Evolutionary conservation across 2,113 vertebrate genomes (phyloP), one percentile per base, ranked within the genome.

Genomic region (Menura novaehollandiae): DNA sequence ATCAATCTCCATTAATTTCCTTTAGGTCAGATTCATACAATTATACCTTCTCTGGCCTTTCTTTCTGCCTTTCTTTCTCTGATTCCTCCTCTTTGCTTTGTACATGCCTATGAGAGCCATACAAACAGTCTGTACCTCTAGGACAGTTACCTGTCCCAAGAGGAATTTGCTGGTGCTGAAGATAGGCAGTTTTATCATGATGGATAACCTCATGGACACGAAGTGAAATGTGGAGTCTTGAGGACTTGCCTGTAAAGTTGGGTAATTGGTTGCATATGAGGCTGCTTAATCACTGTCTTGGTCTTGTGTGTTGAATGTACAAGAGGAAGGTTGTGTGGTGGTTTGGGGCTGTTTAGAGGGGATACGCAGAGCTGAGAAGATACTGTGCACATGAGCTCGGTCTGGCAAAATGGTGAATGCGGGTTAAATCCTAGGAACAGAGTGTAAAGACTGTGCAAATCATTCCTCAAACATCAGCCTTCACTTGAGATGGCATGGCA

Each of bases 231-330:
- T 74, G 43, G 85, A 73, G 78, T 76, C 91, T 24, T 62, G 75
- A 67, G 67, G 85, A 80, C 63, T 59, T 88, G 72, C 27, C 39
- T 90, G 75, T 85, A 51, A 91, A 93, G 26, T 18, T 73, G 82
- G 46, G 11, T 93, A 96, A 97, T 91, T 71, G 71, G 35, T 80
- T 96, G 59, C 91, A 86, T 43, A 41, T 85, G 93, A 85, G 24
- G n/a, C 78, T 86, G 72, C 58, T 95, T 96, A 95, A 94, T 95
- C 81, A 83, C 67, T 96, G 85, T 90, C 94, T 78, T 32, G 3
- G 3, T 24, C 16, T 51, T 58, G 49, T 82, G 52, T 68, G 63
- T 39, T 53, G 58, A 69, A 19, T 43, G 51, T 46, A 27, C 27
- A 30, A 47, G 88, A 62, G 32, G 41, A 79, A 28, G 52, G 56